Evolutionary conservation across 2,113 vertebrate genomes (phyloP).

Genomic region (Phalacrocorax brasilianus): DNA sequence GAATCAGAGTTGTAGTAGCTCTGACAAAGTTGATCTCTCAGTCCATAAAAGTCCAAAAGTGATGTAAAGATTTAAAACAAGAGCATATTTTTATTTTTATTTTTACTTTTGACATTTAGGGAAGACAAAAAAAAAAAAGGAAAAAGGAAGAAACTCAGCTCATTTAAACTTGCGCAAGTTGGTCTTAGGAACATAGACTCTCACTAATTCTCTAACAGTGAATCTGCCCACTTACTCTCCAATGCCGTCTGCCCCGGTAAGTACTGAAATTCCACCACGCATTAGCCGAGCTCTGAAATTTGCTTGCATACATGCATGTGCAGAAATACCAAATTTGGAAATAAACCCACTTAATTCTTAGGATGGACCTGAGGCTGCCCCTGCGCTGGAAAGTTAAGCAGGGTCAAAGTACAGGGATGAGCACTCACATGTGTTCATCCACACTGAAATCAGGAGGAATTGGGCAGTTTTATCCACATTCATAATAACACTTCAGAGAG

Average conservation of each 20-base stretch:
- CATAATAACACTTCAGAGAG: neutral
- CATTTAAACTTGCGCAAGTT: neutral
- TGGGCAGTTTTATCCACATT: neutral
- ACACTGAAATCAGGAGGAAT: neutral
- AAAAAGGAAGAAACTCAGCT: neutral
- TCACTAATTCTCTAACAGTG: neutral
- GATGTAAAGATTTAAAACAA: neutral
- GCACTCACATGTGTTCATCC: neutral
- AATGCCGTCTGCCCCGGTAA: neutral
- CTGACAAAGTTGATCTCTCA: neutral
- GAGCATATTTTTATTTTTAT: neutral
- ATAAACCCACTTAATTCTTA: neutral
- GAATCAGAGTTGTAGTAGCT: neutral
- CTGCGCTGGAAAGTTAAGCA: neutral
- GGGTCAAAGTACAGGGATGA: neutral
- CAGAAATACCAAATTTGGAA: neutral
- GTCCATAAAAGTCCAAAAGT: neutral
- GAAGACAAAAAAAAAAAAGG: rapidly evolving
- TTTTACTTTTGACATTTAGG: neutral
- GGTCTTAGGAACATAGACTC: neutral
- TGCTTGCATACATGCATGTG: neutral
- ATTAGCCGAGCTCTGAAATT: neutral
- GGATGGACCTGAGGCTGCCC: neutral
- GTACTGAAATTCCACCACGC: neutral
- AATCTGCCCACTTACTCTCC: neutral